Percentiles rank a stretch among this genome's conserved stretches.
Evolutionary conservation across 2,888 invertebrate species (phyloP).

Genomic region (Nomada lathburiana): DNA sequence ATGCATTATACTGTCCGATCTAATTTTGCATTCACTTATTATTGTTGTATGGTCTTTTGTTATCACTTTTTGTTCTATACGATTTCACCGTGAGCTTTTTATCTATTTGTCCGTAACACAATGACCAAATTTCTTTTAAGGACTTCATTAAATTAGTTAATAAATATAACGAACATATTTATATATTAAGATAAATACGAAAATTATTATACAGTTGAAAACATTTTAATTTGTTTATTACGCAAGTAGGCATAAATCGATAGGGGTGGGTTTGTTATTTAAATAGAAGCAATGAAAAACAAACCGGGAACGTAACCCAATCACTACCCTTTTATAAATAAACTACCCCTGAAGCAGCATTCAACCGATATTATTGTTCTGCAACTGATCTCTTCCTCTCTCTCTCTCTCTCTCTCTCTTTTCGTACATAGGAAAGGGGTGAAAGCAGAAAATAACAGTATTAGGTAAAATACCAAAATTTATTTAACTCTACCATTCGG

Average conservation of each 20-base stretch:
- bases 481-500: conserved; percentile 18
- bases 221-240: background rate
- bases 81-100: background rate
- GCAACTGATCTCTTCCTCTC: no score
- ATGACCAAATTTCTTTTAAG: background rate
- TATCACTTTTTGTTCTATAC: background rate
- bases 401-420: background rate
- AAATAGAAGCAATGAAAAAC: background rate
- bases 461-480: conserved; percentile 21
- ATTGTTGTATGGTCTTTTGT: conserved; percentile 32
- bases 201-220: background rate
- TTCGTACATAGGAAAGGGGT: background rate
- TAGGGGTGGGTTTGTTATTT: background rate
- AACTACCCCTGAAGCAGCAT: background rate
- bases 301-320: background rate
- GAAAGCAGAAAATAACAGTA: background rate
- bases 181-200: background rate
- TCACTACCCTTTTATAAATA: background rate
- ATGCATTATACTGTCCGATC: background rate
- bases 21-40: conserved; percentile 1
- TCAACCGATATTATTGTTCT: background rate
- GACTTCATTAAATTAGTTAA: background rate
- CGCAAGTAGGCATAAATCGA: background rate
- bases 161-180: background rate
- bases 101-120: background rate